These are phyloP conservation scores for Pluvialis apricaria DNA, from an alignment of 2,113 vertebrate genomes.

Conservation along the genomic window DNA sequence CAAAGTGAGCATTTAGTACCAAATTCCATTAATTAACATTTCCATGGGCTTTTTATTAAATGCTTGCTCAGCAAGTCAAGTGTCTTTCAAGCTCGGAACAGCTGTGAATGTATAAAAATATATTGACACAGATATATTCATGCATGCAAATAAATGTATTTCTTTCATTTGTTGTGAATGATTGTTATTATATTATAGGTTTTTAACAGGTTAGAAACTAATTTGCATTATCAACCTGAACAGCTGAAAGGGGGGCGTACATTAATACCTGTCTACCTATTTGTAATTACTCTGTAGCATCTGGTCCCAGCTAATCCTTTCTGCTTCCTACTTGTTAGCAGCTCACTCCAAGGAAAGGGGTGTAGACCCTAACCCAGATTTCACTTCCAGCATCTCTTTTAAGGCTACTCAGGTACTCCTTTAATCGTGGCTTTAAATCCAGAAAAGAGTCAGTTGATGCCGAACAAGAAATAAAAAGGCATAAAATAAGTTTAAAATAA, in stretches of 20 bases:
- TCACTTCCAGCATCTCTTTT: neutral
- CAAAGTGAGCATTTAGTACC: conserved; percentile 68
- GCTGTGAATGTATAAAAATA: conserved; percentile 68
- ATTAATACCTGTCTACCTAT: conserved; percentile 43
- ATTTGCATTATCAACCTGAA: conserved; percentile 12
- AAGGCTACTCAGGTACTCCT: neutral
- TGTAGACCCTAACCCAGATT: neutral
- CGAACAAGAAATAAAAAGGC: neutral
- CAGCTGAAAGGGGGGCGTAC: neutral
- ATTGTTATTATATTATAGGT: neutral
- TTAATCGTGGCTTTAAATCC: neutral
- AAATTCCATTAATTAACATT: conserved; percentile 69
- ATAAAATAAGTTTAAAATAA: neutral
- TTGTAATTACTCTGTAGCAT: neutral
- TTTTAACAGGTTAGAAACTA: conserved; percentile 14
- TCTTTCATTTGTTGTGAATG: conserved; percentile 3
- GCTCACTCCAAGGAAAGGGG: neutral
- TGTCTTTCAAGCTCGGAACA: conserved; percentile 58
- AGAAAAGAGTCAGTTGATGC: neutral
- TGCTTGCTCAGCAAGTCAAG: conserved; percentile 67
- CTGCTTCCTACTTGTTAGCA: neutral
- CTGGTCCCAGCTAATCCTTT: neutral
- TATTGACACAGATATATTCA: conserved; percentile 57
- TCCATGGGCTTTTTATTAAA: conserved; percentile 66
- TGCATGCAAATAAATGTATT: conserved; percentile 65